phyloP scores from a whole-genome alignment of 2,797 vertebrate genomes.

The Anomalospiza imberbis region DNA sequence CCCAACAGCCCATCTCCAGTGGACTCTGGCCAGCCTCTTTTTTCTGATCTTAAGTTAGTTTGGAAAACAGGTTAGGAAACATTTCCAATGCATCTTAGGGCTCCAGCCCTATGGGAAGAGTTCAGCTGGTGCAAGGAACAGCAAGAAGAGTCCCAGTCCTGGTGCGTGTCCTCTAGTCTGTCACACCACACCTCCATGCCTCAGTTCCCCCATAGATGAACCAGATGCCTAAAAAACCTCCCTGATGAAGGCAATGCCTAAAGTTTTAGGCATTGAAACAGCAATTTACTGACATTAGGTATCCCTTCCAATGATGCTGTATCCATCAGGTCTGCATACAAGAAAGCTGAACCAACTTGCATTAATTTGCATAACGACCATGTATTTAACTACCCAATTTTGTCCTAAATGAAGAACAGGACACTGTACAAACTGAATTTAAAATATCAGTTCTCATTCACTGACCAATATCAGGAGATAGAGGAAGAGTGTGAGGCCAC shows the following conservation, averaged over 20 bases:
- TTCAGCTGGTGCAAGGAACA: neutral
- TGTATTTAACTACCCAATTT: neutral
- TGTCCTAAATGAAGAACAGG: neutral
- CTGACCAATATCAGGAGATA: neutral
- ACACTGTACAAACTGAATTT: neutral
- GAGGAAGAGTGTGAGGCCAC: neutral
- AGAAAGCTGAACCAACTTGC: neutral
- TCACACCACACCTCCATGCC: neutral
- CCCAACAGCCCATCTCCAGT: neutral
- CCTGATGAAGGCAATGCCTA: neutral
- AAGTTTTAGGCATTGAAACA: neutral
- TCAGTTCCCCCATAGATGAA: neutral
- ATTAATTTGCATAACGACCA: neutral
- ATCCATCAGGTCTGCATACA: neutral
- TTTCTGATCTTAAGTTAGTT: neutral
- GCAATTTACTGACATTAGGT: neutral
- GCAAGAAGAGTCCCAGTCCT: neutral
- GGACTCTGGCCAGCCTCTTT: neutral
- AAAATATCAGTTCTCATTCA: neutral
- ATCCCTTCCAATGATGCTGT: neutral
- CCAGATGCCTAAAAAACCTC: neutral
- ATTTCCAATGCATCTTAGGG: neutral
- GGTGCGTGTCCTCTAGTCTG: neutral
- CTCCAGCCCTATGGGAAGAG: neutral
- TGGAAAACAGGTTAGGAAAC: neutral